Conservation (phyloP, 2,113 vertebrate species). For the Asarcornis scutulata region DNA sequence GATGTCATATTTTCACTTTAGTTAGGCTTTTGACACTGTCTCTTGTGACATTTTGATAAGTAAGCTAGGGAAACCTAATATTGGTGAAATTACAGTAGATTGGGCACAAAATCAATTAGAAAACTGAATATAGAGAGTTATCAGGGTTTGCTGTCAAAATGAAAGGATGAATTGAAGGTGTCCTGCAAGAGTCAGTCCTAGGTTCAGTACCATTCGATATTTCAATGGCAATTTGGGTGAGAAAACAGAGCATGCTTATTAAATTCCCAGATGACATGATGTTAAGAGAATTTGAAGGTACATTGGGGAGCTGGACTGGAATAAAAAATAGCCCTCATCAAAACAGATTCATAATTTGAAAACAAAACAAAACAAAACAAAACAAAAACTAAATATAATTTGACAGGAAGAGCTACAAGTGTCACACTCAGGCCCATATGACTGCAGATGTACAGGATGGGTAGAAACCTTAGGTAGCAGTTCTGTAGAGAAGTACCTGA, state of each 20-base stretch:
- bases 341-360: neutral
- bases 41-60: slow-evolving; percentile 9
- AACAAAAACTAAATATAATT: neutral
- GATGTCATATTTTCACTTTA: neutral
- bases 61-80: neutral
- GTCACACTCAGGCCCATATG: neutral
- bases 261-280: neutral
- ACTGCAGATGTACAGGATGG: neutral
- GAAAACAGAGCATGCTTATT: neutral
- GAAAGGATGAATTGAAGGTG: neutral
- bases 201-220: neutral
- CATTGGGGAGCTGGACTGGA: neutral
- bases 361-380: neutral
- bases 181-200: neutral
- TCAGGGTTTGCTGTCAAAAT: neutral
- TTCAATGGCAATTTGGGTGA: neutral
- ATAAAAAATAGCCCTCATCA: neutral
- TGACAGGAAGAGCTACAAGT: neutral
- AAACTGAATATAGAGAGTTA: neutral
- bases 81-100: neutral
- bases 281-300: neutral
- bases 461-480: neutral
- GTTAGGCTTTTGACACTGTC: neutral
- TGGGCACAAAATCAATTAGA: neutral
- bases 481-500: neutral